Percentiles rank a stretch among this genome's conserved stretches.
Evolutionary conservation across 2,888 invertebrate genomes (phyloP).

Genomic region (Polydesmus complanatus): DNA sequence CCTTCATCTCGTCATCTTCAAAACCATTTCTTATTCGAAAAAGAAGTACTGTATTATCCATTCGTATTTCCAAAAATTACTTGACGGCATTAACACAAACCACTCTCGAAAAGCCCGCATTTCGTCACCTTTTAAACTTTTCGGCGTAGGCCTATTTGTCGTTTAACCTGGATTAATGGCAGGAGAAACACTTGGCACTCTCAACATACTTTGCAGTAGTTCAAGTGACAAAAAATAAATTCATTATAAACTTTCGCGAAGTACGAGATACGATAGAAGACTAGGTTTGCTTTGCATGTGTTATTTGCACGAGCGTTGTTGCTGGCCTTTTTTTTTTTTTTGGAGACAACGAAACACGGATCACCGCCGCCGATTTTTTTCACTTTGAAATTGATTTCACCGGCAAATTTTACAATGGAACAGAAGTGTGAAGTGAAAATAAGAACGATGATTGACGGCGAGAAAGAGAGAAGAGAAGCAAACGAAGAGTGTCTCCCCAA

Average conservation of each 20-base stretch:
- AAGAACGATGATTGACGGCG: neutral
- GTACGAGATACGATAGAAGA: neutral
- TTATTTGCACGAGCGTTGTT: neutral
- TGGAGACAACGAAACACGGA: neutral
- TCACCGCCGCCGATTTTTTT: neutral
- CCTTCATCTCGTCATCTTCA: too few species aligned
- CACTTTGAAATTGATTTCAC: too few species aligned
- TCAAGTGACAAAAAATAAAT: too few species aligned
- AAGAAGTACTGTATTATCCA: too few species aligned
- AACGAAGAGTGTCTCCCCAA: neutral
- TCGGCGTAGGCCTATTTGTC: too few species aligned
- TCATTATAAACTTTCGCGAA: too few species aligned
- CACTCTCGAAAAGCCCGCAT: too few species aligned
- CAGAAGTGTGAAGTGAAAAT: neutral
- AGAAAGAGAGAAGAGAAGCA: neutral
- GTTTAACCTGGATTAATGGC: neutral
- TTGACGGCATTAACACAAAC: too few species aligned
- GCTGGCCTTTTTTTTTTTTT: neutral
- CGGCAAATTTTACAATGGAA: too few species aligned
- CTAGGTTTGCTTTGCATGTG: neutral
- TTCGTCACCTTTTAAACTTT: too few species aligned
- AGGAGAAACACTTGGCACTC: neutral
- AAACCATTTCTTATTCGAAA: too few species aligned
- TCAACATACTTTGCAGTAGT: neutral
- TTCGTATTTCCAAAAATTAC: too few species aligned